Conservation (phyloP, 2,797 vertebrate species). For the Naso thynnoides region DNA sequence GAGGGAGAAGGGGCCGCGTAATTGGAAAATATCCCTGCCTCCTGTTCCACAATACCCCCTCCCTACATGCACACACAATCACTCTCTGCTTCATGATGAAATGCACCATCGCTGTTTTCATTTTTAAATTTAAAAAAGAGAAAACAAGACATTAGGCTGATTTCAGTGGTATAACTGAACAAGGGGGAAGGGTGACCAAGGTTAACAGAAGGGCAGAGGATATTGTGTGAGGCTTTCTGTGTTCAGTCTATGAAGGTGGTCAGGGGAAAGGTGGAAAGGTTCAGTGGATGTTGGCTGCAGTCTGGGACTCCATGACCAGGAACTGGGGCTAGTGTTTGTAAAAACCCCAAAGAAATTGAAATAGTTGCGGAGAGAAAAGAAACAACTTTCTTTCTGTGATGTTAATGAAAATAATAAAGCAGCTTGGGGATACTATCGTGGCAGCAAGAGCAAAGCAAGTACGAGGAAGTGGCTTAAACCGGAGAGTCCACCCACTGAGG, state of each 20-base stretch:
- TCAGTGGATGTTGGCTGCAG: slow-evolving; percentile 16
- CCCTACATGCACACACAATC: neutral
- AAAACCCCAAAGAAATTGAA: neutral
- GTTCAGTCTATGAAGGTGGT: slow-evolving; percentile 35
- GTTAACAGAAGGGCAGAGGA: slow-evolving; percentile 43
- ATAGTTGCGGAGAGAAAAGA: slow-evolving; percentile 3
- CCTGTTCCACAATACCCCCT: slow-evolving; percentile 49
- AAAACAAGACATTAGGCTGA: slow-evolving; percentile 56
- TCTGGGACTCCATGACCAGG: slow-evolving; percentile 5
- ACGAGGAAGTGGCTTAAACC: too few species aligned
- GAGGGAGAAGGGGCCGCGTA: slow-evolving; percentile 72
- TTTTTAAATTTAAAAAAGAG: slow-evolving; percentile 36
- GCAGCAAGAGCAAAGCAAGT: too few species aligned
- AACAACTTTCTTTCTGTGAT: slow-evolving; percentile 1
- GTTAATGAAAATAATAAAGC: slow-evolving; percentile 17
- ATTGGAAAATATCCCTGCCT: slow-evolving; percentile 84
- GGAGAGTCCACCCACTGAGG: too few species aligned
- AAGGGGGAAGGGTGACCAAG: neutral
- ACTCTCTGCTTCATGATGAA: slow-evolving; percentile 50
- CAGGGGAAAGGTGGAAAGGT: neutral
- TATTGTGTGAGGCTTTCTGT: slow-evolving; percentile 31
- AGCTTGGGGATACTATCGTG: too few species aligned
- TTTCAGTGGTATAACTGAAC: slow-evolving; percentile 11
- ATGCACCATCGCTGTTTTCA: slow-evolving; percentile 46
- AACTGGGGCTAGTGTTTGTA: slow-evolving; percentile 9